Base-by-base conservation (phyloP, 2,113 vertebrate species). In the Helogale parvula region DNA sequence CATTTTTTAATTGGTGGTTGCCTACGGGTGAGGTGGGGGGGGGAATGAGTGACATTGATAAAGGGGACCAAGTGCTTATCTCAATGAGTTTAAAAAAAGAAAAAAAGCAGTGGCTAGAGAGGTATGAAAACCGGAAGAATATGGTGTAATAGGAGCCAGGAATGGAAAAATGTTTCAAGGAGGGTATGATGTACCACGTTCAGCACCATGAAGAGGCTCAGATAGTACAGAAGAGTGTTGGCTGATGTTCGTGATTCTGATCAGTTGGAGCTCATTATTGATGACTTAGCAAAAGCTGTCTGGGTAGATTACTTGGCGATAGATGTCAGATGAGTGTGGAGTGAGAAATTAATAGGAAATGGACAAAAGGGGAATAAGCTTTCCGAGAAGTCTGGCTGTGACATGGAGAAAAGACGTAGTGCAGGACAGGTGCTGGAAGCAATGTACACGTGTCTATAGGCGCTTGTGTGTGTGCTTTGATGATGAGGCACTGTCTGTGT, bases 191-290 rank as follows among this genome's bases (percentile, higher is more conserved):
- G 60, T 45, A 17, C 52, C 25, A 1, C 23, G 5, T 63, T 45
- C 50, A 7, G 7, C 27, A 11, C n/a, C 12, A 0, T 63, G 41
- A 66, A 21, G 66, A n/a, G 38, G 10, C 31, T 82, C 50, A 9
- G 14, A 25, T 33, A 35, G 6, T 25, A 31, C 27, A 41, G 63
- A 80, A 50, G n/a, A 47, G 5, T 6, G 9, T 14, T 60, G 33
- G 21, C 5, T 4, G 14, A 31, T 2, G 0, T 65, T 0, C 7
- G n/a, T 72, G 57, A 66, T 66, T 81, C 41, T 57, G 47, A 3
- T 52, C 16, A 3, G 14, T 50, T n/a, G 1, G 66, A 82, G 33
- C 17, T 54, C 72, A 35, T 54, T 65, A 31, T 12, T 45, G 14
- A 25, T 54, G 33, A 74, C 31, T 85, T 47, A 47, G 57, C 17